Evolutionary conservation across 2,113 vertebrate species (phyloP), one percentile per base, ranked within the genome.

Genomic region (Labrus mixtus): DNA sequence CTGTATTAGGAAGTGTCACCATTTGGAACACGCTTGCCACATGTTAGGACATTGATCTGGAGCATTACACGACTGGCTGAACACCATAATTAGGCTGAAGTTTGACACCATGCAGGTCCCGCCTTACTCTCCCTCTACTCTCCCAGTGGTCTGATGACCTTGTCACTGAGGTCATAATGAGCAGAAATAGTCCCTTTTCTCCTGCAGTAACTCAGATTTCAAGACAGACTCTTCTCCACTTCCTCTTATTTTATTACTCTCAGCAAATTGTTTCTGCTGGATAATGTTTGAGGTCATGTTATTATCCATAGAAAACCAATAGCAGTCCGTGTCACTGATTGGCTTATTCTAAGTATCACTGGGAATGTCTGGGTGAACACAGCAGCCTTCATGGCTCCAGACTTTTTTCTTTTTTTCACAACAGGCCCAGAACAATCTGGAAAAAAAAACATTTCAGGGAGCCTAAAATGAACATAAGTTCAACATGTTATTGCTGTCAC

Each of bases 1-100:
- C 82, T 81, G 50, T 78, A 84, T 84, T 81, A 87, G 83, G 82
- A 64, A 51, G 59, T 37, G 39, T 16, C 61, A 63, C 76, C 50
- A 12, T 78, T 72, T 78, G 78, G 48, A 87, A 75, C 74, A 48
- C 78, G 54, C 36, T 1, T 25, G 57, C 62, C 46, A 71, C 76
- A 65, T 73, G 73, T 79, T 66, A 57, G 64, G 66, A 76, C 62
- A 82, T 81, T 61, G 80, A 83, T 86, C 70, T 65, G 58, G 51
- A 82, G 69, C 74, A 8, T 85, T 89, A 70, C 80, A 60, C 4
- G 0, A 69, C 48, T 39, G 48, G 67, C 0, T 78, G 71, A 68
- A 80, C 51, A 53, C 17, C 22, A 19, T 80, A 76, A 84, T 84
- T 85, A 88, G 68, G 19, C 65, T 67, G 55, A 29, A 45, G 78